These are phyloP conservation scores for Helicoverpa assulta DNA, from an alignment of 2,888 invertebrate species.

Conservation along the genomic window DNA sequence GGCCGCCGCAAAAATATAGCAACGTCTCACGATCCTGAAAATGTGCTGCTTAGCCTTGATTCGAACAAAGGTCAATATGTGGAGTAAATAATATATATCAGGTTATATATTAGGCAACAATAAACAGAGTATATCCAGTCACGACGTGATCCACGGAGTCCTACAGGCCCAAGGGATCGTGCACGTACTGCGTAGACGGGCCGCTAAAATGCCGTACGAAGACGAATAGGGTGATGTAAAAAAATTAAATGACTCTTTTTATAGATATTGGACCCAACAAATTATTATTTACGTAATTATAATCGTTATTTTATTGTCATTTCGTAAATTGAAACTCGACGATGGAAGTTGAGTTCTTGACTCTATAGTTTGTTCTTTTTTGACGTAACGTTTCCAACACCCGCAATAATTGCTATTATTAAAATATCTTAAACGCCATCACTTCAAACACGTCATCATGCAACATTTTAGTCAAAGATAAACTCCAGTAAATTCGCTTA, in stretches of 20 bases:
- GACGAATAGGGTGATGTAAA: background rate
- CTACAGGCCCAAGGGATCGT: slow-evolving; percentile 57
- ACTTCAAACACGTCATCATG: background rate
- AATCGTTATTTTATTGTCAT: too few relatives aligned
- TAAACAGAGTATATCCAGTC: slow-evolving; percentile 62
- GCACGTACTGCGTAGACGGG: slow-evolving; percentile 57
- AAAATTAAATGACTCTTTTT: background rate
- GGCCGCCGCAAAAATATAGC: background rate
- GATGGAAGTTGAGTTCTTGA: too few relatives aligned
- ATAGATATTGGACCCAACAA: background rate
- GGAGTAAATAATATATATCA: slow-evolving; percentile 43
- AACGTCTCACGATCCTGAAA: background rate
- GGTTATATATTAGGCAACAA: slow-evolving; percentile 55
- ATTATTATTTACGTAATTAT: background rate
- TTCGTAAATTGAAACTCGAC: too few relatives aligned
- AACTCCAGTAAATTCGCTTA: slow-evolving; percentile 81
- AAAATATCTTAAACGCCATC: background rate
- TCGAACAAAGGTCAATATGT: slow-evolving; percentile 29
- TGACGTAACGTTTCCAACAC: too few relatives aligned
- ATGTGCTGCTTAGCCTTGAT: slow-evolving; percentile 33
- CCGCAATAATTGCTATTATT: too few relatives aligned
- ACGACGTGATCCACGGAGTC: slow-evolving; percentile 66
- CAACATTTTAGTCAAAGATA: slow-evolving; percentile 70
- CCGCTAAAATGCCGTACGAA: slow-evolving; percentile 47
- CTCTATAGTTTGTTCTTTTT: too few relatives aligned